Evolutionary conservation across 2,797 vertebrate genomes (phyloP).

Genomic region (Hoplostethus mediterraneus): DNA sequence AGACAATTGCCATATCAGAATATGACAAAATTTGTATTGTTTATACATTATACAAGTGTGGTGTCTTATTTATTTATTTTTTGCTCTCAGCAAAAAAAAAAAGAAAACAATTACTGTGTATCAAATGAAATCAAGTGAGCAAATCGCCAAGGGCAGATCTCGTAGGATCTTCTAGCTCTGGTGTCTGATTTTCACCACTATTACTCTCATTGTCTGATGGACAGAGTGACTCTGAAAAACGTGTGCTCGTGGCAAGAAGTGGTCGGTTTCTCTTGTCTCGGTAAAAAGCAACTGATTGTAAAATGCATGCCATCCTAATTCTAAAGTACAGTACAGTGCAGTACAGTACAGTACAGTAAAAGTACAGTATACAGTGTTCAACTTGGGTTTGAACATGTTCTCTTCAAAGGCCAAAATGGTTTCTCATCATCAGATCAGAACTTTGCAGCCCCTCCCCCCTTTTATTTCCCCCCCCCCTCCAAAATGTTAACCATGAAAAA

Average conservation of each 20-base stretch:
- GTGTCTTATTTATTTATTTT: conserved; percentile 90
- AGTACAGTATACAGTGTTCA: conserved; percentile 73
- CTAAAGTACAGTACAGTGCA: conserved; percentile 59
- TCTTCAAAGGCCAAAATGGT: conserved; percentile 71
- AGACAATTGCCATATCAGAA: conserved; percentile 88
- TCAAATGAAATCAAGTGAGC: conserved; percentile 74
- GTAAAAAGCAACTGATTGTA: conserved; percentile 84
- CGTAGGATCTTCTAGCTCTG: conserved; percentile 63
- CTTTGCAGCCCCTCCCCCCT: conserved; percentile 27
- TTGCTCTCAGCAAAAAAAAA: conserved; percentile 88
- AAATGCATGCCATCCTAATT: conserved; percentile 85
- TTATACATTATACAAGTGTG: conserved; percentile 94
- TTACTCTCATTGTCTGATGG: conserved; percentile 73
- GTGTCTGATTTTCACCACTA: conserved; percentile 69
- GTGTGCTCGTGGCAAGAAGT: conserved; percentile 75
- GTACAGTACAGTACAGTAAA: conserved; percentile 65
- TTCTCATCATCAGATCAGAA: conserved; percentile 65
- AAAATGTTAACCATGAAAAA: conserved; percentile 37
- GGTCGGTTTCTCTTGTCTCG: conserved; percentile 74
- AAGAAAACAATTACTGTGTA: conserved; percentile 73
- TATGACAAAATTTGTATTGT: conserved; percentile 92
- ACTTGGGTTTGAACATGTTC: conserved; percentile 66
- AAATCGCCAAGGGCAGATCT: conserved; percentile 65
- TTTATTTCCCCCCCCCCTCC: conserved; percentile 52
- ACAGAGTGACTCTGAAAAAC: conserved; percentile 66